phyloP scores from a whole-genome alignment of 2,797 vertebrate species.

The Enteromius fasciolatus region DNA sequence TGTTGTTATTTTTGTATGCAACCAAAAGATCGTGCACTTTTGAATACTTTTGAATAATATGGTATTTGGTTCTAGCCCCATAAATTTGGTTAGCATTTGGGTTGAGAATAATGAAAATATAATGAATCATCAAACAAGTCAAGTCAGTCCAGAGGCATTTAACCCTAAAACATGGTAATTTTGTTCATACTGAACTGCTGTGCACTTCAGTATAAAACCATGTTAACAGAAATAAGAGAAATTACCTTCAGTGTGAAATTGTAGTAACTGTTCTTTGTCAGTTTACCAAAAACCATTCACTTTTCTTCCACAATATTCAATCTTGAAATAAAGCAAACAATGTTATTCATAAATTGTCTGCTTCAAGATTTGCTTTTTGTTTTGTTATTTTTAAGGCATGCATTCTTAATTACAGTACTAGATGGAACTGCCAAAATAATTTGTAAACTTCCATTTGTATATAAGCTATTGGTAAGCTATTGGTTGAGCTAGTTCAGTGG shows the following conservation, averaged over 20 bases:
- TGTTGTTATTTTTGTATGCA: conserved; percentile 2
- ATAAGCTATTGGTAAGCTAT: not conserved
- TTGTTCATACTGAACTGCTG: conserved; percentile 9
- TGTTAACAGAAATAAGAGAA: not conserved
- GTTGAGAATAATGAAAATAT: not conserved
- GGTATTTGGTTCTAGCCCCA: not conserved
- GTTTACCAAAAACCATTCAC: conserved; percentile 4
- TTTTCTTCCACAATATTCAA: conserved; percentile 14
- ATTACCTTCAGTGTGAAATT: conserved; percentile 21
- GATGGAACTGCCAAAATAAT: not conserved
- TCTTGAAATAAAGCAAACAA: conserved; percentile 48
- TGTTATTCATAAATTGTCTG: conserved; percentile 3
- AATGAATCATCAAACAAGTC: not conserved
- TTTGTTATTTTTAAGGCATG: not conserved
- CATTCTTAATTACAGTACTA: too few relatives aligned
- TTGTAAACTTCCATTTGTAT: not conserved
- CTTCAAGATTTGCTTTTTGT: not conserved
- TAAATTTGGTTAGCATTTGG: not conserved
- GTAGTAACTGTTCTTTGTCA: conserved; percentile 15
- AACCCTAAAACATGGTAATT: not conserved
- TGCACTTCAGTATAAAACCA: conserved; percentile 28
- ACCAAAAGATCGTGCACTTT: conserved; percentile 18
- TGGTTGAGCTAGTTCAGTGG: not conserved
- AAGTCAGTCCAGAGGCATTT: not conserved
- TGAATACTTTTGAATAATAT: conserved; percentile 3